phyloP scores from a whole-genome alignment of 92 coral and sea anemone species.

The Porites rus region DNA sequence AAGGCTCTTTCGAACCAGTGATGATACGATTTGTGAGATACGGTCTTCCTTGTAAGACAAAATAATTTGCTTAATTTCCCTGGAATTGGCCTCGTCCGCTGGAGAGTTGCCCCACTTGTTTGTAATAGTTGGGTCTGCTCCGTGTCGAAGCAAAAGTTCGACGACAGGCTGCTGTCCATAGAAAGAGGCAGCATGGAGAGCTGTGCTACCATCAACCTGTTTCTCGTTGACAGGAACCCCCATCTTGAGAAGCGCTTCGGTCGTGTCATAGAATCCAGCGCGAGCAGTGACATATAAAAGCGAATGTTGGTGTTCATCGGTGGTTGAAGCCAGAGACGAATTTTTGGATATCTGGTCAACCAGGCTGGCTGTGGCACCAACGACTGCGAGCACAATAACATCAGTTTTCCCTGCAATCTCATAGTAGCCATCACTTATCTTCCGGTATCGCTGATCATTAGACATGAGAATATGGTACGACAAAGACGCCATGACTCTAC shows the following conservation, averaged over 20 bases:
- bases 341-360: constrained; percentile 3
- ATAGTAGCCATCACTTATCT: background rate
- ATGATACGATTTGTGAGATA: constrained; percentile 41
- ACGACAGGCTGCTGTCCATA: constrained; percentile 55
- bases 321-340: constrained; percentile 1
- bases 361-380: constrained; percentile 58
- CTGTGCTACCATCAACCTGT: constrained; percentile 68
- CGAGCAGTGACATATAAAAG: constrained; percentile 64
- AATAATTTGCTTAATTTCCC: constrained; percentile 31
- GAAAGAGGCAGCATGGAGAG: constrained; percentile 77
- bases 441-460: constrained; percentile 29
- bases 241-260: constrained; percentile 45
- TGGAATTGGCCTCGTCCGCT: constrained; percentile 34
- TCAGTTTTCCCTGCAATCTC: constrained; percentile 19
- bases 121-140: constrained; percentile 58
- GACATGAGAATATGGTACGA: constrained; percentile 60
- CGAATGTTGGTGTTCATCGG: constrained; percentile 58
- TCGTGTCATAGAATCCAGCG: constrained; percentile 70
- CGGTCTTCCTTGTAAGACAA: constrained; percentile 49
- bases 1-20: constrained; percentile 33
- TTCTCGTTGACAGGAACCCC: constrained; percentile 55
- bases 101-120: constrained; percentile 55
- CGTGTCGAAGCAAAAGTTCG: constrained; percentile 60
- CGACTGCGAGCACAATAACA: constrained; percentile 59
- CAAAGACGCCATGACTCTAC: constrained; percentile 57